These are phyloP conservation scores for Lindbergichthys nudifrons DNA, from an alignment of 2,797 vertebrate species.

Conservation along the genomic window DNA sequence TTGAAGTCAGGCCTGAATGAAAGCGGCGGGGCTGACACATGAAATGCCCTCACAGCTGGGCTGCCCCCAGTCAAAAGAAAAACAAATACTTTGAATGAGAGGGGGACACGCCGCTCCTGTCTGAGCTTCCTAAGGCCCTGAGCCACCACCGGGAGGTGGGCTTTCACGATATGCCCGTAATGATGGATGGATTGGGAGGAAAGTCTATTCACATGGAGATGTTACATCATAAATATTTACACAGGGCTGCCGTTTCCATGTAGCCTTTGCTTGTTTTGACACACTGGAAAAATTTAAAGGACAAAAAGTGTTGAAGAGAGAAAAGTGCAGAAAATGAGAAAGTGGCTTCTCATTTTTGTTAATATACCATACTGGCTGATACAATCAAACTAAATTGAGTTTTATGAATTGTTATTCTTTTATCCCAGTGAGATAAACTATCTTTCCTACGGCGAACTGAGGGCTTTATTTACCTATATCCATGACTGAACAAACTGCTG, in stretches of 20 bases:
- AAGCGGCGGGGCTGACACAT: conserved; percentile 89
- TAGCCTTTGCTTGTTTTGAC: conserved; percentile 88
- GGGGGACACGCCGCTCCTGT: conserved; percentile 91
- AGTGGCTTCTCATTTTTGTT: conserved; percentile 59
- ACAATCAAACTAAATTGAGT: conserved; percentile 55
- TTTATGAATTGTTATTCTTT: conserved; percentile 56
- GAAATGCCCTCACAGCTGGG: conserved; percentile 89
- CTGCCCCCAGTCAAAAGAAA: conserved; percentile 91
- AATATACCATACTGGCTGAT: conserved; percentile 41
- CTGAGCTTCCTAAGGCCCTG: conserved; percentile 88
- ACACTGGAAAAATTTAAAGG: conserved; percentile 83
- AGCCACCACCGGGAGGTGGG: conserved; percentile 86
- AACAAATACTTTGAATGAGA: conserved; percentile 91
- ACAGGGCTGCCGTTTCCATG: conserved; percentile 93
- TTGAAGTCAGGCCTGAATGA: conserved; percentile 94
- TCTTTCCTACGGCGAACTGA: conserved; percentile 52
- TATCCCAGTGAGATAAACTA: conserved; percentile 61
- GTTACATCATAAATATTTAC: conserved; percentile 98
- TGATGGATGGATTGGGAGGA: conserved; percentile 96
- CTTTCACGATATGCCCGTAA: conserved; percentile 88
- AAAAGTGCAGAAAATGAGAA: conserved; percentile 63
- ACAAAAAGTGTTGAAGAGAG: conserved; percentile 69
- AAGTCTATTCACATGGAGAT: conserved; percentile 92
- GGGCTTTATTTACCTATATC: conserved; percentile 69
- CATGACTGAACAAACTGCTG: conserved; percentile 61